Evolutionary conservation across 2,888 invertebrate species (phyloP).

Genomic region (Acanthococcus lagerstroemiae): DNA sequence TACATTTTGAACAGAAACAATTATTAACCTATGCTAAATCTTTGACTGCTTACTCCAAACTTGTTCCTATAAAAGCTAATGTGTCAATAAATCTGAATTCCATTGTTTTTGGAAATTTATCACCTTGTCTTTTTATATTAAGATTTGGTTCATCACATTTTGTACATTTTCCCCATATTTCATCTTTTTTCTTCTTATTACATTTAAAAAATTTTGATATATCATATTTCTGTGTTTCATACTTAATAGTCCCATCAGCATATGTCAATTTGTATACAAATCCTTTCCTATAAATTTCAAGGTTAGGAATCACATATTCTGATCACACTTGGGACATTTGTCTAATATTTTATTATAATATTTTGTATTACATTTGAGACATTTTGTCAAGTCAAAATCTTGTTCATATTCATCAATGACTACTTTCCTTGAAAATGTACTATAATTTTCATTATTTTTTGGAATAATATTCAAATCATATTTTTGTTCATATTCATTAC

Average conservation of each 20-base stretch:
- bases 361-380: background rate
- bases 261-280: background rate
- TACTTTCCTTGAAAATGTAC: constrained; percentile 1
- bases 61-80: constrained; percentile 3
- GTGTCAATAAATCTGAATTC: constrained; percentile 8
- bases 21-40: background rate
- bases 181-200: constrained; percentile 7
- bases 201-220: constrained; percentile 7
- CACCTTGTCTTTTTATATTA: constrained; percentile 4
- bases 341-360: constrained; percentile 8
- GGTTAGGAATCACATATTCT: background rate
- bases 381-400: constrained; percentile 1
- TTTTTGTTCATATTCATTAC: background rate
- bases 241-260: constrained; percentile 1
- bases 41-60: background rate
- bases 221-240: constrained; percentile 6
- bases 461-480: constrained; percentile 3
- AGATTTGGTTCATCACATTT: constrained; percentile 1
- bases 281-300: background rate
- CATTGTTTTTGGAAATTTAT: background rate
- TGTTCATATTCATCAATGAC: background rate
- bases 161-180: background rate
- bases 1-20: constrained; percentile 9
- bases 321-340: constrained; percentile 3
- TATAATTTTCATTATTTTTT: constrained; percentile 1